Percentiles rank a stretch among this genome's conserved stretches.
Conservation (phyloP, 2,113 vertebrate genomes). For the Calidris pygmaea region DNA sequence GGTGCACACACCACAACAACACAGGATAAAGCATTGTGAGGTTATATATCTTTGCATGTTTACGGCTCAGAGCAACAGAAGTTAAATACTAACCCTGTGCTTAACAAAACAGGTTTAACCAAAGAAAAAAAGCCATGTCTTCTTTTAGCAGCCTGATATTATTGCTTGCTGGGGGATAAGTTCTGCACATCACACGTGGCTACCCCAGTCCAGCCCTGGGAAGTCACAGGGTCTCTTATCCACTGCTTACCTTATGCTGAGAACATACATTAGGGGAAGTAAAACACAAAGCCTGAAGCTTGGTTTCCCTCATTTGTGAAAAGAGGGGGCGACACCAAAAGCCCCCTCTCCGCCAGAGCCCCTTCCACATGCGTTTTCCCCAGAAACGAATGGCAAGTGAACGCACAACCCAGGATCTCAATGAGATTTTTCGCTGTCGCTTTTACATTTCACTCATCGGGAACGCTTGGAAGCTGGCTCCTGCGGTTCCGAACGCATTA, state of each 20-base stretch:
- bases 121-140: not conserved
- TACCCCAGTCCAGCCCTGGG: accelerated
- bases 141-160: not conserved
- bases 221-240: not conserved
- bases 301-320: not conserved
- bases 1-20: too few species aligned
- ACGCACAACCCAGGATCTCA: not conserved
- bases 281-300: not conserved
- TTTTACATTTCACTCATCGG: not conserved
- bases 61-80: not conserved
- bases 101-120: not conserved
- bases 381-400: not conserved
- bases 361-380: not conserved
- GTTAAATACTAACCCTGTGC: not conserved
- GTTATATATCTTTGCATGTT: accelerated
- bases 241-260: too few species aligned
- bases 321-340: too few species aligned
- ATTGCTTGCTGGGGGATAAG: not conserved
- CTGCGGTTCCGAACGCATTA: accelerated
- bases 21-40: not conserved
- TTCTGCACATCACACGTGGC: accelerated
- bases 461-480: not conserved
- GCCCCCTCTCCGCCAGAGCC: not conserved
- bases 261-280: not conserved
- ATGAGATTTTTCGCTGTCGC: not conserved